Percentiles rank a stretch among this genome's conserved stretches.
These are phyloP conservation scores for Hecatera dysodea DNA, from an alignment of 2,888 invertebrate genomes.

Conservation along the genomic window DNA sequence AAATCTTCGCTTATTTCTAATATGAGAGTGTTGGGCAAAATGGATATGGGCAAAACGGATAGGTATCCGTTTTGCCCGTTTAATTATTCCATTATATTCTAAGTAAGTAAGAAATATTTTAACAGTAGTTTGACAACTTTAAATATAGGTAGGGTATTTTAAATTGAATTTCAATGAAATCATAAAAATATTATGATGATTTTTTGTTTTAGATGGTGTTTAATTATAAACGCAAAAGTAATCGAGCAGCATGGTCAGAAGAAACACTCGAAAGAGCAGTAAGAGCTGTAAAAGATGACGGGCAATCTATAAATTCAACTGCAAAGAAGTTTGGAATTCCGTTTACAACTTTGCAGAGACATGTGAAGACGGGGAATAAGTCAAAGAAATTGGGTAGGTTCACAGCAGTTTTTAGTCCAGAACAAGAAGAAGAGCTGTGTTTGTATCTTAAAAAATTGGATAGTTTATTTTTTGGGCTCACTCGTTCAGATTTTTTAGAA, in stretches of 20 bases:
- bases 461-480: no score
- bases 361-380: not conserved
- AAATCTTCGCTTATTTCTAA: not conserved
- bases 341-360: constrained; percentile 5
- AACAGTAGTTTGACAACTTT: constrained; percentile 3
- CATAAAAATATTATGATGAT: no score
- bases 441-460: not conserved
- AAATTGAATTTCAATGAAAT: not conserved
- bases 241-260: constrained; percentile 7
- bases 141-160: not conserved
- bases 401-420: not conserved
- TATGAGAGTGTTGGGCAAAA: not conserved
- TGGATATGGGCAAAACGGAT: not conserved
- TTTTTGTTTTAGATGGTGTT: no score
- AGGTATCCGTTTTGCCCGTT: not conserved
- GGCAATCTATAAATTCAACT: constrained; percentile 7
- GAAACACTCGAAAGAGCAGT: not conserved
- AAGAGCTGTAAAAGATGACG: constrained; percentile 7
- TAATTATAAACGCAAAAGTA: constrained; percentile 5
- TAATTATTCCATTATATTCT: no score
- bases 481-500: no score
- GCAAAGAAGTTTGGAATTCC: constrained; percentile 11
- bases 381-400: no score
- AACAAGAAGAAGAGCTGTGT: not conserved
- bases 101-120: not conserved